These are phyloP conservation scores for Zaprionus kolodkinae DNA, from an alignment of 1,140 invertebrate species.

Conservation along the genomic window DNA sequence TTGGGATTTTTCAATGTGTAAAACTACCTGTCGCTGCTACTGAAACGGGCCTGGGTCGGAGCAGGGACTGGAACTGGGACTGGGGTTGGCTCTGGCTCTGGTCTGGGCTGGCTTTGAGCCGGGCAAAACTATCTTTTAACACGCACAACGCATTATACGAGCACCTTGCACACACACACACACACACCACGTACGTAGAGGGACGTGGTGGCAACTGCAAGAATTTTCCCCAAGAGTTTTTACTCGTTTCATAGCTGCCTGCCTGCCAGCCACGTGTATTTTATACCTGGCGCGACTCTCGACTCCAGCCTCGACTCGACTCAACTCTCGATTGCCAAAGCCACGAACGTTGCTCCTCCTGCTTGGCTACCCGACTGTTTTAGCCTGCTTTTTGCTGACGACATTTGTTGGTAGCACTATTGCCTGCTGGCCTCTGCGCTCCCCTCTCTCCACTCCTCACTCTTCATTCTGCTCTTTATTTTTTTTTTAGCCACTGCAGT, in stretches of 20 bases:
- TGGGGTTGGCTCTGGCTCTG: not conserved
- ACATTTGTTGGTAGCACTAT: conserved; percentile 62
- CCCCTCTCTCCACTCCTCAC: not conserved
- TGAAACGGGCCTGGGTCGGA: conserved; percentile 29
- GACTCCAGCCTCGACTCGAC: conserved; percentile 41
- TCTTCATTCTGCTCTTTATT: not conserved
- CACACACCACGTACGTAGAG: conserved; percentile 34
- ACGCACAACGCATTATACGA: conserved; percentile 82
- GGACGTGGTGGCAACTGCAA: conserved; percentile 29
- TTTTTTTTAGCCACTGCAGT: conserved; percentile 19
- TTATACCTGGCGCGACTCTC: conserved; percentile 53
- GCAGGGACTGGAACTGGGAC: too few relatives aligned
- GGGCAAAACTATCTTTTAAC: conserved; percentile 81
- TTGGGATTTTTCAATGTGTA: conserved; percentile 82
- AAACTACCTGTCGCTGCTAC: conserved; percentile 78
- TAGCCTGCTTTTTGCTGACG: conserved; percentile 60
- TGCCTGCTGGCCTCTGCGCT: conserved; percentile 30
- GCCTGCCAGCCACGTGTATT: conserved; percentile 63
- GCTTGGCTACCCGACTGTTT: not conserved
- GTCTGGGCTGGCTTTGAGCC: conserved; percentile 59
- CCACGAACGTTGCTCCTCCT: not conserved
- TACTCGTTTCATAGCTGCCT: conserved; percentile 2
- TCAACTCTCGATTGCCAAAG: conserved; percentile 33
- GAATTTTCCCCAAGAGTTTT: conserved; percentile 67
- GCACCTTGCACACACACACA: conserved; percentile 79